A percentile compares a stretch with the other conserved stretches of the same genome.
phyloP scores from a whole-genome alignment of 2,113 vertebrate genomes.

The Lepisosteus osseus region DNA sequence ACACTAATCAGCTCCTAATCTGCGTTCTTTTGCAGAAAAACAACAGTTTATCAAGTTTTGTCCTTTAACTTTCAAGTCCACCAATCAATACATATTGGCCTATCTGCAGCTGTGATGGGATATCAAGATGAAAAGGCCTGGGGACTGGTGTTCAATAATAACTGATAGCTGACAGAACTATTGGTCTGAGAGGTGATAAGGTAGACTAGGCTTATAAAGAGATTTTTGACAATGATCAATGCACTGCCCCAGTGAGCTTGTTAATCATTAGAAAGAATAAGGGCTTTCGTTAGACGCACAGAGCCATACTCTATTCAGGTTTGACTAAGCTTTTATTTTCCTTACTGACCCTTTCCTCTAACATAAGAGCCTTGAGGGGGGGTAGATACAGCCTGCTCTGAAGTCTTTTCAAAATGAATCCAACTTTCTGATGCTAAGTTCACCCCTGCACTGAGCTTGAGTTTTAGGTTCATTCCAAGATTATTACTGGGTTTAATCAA shows the following conservation, averaged over 20 bases:
- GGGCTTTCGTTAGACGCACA: not conserved
- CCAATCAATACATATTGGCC: not conserved
- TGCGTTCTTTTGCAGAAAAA: not conserved
- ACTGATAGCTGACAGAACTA: not conserved
- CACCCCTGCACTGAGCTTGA: too few relatives aligned
- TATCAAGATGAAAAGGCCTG: not conserved
- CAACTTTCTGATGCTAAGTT: too few relatives aligned
- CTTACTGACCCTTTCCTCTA: not conserved
- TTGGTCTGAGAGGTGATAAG: not conserved
- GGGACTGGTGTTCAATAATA: not conserved
- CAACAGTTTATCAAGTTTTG: too few relatives aligned
- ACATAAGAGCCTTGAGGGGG: too few relatives aligned
- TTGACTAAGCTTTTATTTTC: not conserved
- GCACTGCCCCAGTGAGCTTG: not conserved
- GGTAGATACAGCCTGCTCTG: too few relatives aligned
- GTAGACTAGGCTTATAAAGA: too few relatives aligned
- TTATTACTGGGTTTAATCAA: too few relatives aligned
- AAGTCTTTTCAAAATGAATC: too few relatives aligned
- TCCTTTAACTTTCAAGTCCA: not conserved
- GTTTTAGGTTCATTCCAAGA: too few relatives aligned
- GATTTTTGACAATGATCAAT: not conserved
- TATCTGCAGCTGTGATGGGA: not conserved
- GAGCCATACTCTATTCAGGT: not conserved
- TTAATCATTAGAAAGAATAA: not conserved
- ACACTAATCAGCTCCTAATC: conserved; percentile 1